Conservation (phyloP, 2,113 vertebrate species). For the Coptodon bakossiorum region DNA sequence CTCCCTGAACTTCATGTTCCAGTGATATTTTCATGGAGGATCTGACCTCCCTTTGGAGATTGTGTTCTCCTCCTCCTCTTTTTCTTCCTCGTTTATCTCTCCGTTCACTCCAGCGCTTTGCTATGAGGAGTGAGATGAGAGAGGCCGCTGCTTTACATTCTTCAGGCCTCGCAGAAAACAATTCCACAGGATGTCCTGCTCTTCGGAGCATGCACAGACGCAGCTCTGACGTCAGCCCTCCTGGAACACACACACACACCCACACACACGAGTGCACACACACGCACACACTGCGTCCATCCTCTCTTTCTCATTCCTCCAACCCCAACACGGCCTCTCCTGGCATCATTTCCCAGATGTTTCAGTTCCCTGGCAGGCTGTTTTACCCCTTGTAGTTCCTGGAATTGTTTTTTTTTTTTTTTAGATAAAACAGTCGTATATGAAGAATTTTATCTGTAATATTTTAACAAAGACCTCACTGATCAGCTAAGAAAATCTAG, state of each 20-base stretch:
- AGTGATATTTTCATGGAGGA: not conserved
- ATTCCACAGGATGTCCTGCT: conserved; percentile 66
- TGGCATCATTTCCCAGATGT: conserved; percentile 41
- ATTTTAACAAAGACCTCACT: not conserved
- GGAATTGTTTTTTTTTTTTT: not conserved
- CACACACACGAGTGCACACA: not conserved
- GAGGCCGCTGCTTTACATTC: conserved; percentile 41
- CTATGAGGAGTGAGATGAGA: not conserved
- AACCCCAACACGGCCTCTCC: not conserved
- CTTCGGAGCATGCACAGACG: conserved; percentile 47
- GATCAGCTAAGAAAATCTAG: not conserved
- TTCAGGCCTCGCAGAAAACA: conserved; percentile 27
- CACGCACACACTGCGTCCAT: not conserved
- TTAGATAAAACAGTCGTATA: not conserved
- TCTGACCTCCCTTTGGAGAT: not conserved
- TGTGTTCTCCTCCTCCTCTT: not conserved
- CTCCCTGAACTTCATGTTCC: not conserved
- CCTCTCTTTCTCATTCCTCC: conserved; percentile 27
- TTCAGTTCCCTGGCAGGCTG: conserved; percentile 1
- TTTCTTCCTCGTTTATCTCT: not conserved
- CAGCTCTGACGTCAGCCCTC: conserved; percentile 62
- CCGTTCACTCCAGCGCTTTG: not conserved
- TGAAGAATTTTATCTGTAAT: not conserved
- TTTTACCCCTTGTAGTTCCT: conserved; percentile 9
- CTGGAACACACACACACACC: conserved; percentile 5